Evolutionary conservation across 2,888 invertebrate species (phyloP).

Genomic region (Ecliptopera silaceata): DNA sequence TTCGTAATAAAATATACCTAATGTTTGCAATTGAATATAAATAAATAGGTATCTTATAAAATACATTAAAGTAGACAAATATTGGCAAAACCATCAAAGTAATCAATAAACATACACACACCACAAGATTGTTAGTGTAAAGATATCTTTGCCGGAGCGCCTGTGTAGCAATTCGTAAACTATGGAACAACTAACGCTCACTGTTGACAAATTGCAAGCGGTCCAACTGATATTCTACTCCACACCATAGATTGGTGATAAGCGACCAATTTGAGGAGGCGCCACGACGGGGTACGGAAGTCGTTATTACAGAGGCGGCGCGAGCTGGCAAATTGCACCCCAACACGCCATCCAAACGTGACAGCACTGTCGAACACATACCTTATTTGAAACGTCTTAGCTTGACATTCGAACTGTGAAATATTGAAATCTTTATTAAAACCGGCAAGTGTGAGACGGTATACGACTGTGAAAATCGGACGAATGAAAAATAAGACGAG

Average conservation of each 20-base stretch:
- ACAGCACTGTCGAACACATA: constrained; percentile 80
- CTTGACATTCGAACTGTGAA: constrained; percentile 65
- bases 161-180: constrained; percentile 33
- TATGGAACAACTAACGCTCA: constrained; percentile 60
- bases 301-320: constrained; percentile 83
- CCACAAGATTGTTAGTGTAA: too few relatives aligned
- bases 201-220: constrained; percentile 76
- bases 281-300: constrained; percentile 81
- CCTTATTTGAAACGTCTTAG: constrained; percentile 78
- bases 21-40: neutral
- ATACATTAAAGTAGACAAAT: too few relatives aligned
- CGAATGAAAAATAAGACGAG: too few relatives aligned
- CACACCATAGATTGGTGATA: constrained; percentile 80
- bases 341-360: constrained; percentile 81
- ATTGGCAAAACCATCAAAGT: too few relatives aligned
- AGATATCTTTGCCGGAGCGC: too few relatives aligned
- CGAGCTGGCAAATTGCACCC: constrained; percentile 77
- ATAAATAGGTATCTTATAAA: too few relatives aligned
- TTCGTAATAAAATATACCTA: too few relatives aligned
- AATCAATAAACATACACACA: too few relatives aligned
- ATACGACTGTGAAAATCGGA: too few relatives aligned
- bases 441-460: constrained; percentile 19
- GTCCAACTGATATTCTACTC: constrained; percentile 75
- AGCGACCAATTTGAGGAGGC: constrained; percentile 83
- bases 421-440: constrained; percentile 52